Evolutionary conservation across 2,888 invertebrate species (phyloP), one percentile per base, ranked within the genome.

Genomic region (Microchrysa polita): DNA sequence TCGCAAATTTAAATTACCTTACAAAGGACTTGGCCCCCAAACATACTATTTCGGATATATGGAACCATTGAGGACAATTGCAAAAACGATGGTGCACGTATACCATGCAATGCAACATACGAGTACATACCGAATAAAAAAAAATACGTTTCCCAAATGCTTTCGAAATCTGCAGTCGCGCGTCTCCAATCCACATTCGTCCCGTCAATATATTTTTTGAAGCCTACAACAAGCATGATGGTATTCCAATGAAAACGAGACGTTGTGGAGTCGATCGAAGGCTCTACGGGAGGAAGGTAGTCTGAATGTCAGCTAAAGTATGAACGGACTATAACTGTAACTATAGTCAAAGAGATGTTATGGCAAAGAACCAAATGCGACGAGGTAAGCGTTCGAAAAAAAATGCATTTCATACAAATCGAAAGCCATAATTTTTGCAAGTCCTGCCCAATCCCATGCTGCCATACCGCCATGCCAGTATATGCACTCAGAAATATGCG

Each of bases 361-460:
- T 61, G 61, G 61, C 61, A 53, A 34, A 53, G 40, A 18, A 53
- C 67, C 53, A 53, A 67, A 67, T 52, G 67, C 67, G 53, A 20
- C 67, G 67, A 67, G 55, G 67, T 67, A 53, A 53, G 53, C n/a
- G 67, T 22, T 52, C 53, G 16, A 59, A 72, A 73, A 73, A 75
- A 75, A 60, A 48, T 73, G 75, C 73, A 75, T 73, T 75, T 75
- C 75, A 75, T 73, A 72, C 75, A 75, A 75, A 75, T 75, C 73
- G 75, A 75, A 75, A 61, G 73, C 75, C 75, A 75, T 75, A 75
- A 75, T 74, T 75, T 75, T 74, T 75, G 72, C 75, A 59, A 74
- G 73, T 72, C 72, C 71, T 74, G 67, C 67, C 59, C 73, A 73
- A 74, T 75, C 63, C 71, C 55, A 60, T 42, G 40, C 5, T 42